Percentiles rank a stretch among this genome's conserved stretches.
Evolutionary conservation across 2,797 vertebrate genomes (phyloP).

Genomic region (Enteromius afrohamiltoni): DNA sequence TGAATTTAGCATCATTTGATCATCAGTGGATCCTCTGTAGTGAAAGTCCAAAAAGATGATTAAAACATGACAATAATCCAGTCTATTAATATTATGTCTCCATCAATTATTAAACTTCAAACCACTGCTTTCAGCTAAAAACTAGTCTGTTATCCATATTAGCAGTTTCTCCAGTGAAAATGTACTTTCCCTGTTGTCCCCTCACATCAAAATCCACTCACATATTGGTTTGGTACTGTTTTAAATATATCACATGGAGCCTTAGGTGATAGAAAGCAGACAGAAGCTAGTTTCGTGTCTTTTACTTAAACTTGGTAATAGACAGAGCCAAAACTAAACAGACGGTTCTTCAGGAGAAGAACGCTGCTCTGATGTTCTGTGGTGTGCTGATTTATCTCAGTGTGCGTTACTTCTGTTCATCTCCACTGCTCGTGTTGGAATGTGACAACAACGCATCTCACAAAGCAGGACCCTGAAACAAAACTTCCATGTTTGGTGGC

Average conservation of each 20-base stretch:
- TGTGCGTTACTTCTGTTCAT: not conserved
- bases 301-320: not conserved
- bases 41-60: no score
- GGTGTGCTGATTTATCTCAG: conserved; percentile 24
- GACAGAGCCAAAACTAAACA: not conserved
- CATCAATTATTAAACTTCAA: no score
- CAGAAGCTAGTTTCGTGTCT: not conserved
- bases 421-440: conserved; percentile 10
- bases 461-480: conserved; percentile 24
- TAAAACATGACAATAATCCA: no score
- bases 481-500: conserved; percentile 52
- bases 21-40: no score
- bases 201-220: no score
- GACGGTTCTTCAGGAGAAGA: not conserved
- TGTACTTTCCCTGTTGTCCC: no score
- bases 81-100: not conserved
- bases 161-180: no score
- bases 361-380: not conserved
- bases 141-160: no score
- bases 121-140: no score
- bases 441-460: conserved; percentile 9
- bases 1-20: no score
- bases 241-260: not conserved
- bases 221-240: no score
- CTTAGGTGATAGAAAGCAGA: not conserved